Base-by-base conservation (phyloP, 2,888 invertebrate genomes). In the Alcis repandata region DNA sequence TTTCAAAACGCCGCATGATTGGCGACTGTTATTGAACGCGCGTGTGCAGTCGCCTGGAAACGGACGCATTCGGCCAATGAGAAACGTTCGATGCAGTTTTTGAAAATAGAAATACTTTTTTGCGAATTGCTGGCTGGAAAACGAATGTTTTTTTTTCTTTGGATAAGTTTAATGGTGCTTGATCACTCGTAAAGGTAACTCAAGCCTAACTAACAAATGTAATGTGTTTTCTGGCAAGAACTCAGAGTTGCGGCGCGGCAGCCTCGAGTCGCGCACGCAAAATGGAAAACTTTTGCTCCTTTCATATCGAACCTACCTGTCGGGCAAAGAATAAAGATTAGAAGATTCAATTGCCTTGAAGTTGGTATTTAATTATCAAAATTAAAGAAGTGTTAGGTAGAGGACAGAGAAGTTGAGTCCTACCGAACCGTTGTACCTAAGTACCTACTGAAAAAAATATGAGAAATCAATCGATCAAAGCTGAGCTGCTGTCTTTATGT, bases 1-100 rank as follows among this genome's bases (percentile, higher is more conserved):
- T 87, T 89, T 86, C 79, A 87, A 86, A n/a, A 86, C 77, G 80
- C 81, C 82, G 87, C 85, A 84, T 88, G 89, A 91, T 91, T 88
- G 91, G 88, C 80, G 82, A 82, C 83, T 88, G 90, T 84, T 87
- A 88, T 87, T 85, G 90, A 85, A 78, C 78, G 79, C 80, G 82
- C 71, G 74, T 71, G 82, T 75, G 75, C 78, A 73, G 72, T 82
- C 81, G 78, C 53, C 68, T 80, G 85, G 81, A 86, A 88, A 83
- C 80, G 79, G 73, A 74, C 69, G 79, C 75, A 77, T 71, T 79
- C 77, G 75, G 65, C 79, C 82, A 86, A 85, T 82, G 76, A 79
- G 76, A 77, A 79, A 70, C 69, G 73, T 72, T 74, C 68, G 60
- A 63, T 67, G 70, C 65, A 67, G 68, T 69, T 72, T 74, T 75